A percentile compares a stretch with the other conserved stretches of the same genome.
Evolutionary conservation across 2,888 invertebrate species (phyloP).

Genomic region (Antheraea yamamai): DNA sequence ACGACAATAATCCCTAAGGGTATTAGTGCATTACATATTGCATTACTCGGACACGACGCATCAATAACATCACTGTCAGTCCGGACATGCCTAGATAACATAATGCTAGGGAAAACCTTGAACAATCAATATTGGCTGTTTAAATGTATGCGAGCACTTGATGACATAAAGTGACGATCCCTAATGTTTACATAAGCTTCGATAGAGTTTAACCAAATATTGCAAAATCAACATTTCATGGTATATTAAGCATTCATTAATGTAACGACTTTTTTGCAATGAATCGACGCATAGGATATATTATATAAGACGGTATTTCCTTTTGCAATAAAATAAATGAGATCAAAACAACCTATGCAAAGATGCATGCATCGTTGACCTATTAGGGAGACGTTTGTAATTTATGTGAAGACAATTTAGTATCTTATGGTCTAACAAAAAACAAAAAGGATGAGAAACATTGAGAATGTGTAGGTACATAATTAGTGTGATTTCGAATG

Average conservation of each 20-base stretch:
- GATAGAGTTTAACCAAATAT: background rate
- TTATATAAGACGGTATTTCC: background rate
- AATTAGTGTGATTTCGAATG: background rate
- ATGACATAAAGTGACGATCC: background rate
- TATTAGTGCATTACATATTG: background rate
- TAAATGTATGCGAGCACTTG: background rate
- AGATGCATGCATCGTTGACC: background rate
- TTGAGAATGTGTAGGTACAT: background rate
- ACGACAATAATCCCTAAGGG: background rate
- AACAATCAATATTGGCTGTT: background rate
- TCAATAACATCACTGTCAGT: constrained; percentile 6
- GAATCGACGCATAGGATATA: too few species aligned
- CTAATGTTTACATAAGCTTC: background rate
- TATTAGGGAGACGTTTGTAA: background rate
- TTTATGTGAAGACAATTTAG: background rate
- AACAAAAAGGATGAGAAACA: background rate
- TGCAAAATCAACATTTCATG: background rate
- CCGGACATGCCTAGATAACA: background rate
- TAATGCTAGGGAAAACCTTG: constrained; percentile 4
- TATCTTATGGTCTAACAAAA: background rate
- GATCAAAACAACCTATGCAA: background rate
- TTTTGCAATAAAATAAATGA: background rate
- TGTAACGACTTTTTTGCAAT: background rate
- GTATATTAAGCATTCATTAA: background rate
- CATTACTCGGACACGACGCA: background rate